phyloP scores from a whole-genome alignment of 1,140 invertebrate species.

The Elymnias hypermnestra region DNA sequence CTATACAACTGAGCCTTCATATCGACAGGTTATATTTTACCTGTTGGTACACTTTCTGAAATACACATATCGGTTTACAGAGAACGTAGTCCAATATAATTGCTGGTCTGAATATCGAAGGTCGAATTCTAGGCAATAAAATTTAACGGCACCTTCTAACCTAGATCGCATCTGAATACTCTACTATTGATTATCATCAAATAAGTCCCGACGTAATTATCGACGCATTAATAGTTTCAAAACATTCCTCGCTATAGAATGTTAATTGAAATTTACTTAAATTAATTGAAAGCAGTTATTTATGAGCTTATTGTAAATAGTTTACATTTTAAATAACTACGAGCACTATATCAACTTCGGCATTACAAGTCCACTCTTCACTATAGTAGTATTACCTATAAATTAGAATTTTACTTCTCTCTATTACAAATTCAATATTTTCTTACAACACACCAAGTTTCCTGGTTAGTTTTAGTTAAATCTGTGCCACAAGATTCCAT shows the following conservation, averaged over 20 bases:
- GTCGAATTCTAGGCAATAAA: constrained; percentile 55
- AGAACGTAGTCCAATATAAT: constrained; percentile 13
- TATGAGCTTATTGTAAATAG: constrained; percentile 7
- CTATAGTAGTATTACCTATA: no score
- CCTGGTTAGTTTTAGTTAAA: no score
- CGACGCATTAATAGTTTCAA: constrained; percentile 12
- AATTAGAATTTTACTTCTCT: no score
- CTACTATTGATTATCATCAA: constrained; percentile 36
- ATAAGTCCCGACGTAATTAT: constrained; percentile 29
- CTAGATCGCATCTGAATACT: constrained; percentile 49
- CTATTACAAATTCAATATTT: no score
- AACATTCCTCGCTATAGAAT: constrained; percentile 10
- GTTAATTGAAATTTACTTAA: constrained; percentile 17
- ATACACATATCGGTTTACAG: constrained; percentile 8
- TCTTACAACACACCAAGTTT: no score
- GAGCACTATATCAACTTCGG: no score
- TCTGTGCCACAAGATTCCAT: no score
- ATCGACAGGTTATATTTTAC: no score
- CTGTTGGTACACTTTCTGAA: no score
- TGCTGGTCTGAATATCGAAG: constrained; percentile 39
- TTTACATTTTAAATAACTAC: no score
- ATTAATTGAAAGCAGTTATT: constrained; percentile 6
- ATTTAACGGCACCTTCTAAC: constrained; percentile 52
- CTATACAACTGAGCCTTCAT: no score
- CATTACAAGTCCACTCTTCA: no score